Conservation (phyloP, 2,797 vertebrate genomes). For the Thaleichthys pacificus region DNA sequence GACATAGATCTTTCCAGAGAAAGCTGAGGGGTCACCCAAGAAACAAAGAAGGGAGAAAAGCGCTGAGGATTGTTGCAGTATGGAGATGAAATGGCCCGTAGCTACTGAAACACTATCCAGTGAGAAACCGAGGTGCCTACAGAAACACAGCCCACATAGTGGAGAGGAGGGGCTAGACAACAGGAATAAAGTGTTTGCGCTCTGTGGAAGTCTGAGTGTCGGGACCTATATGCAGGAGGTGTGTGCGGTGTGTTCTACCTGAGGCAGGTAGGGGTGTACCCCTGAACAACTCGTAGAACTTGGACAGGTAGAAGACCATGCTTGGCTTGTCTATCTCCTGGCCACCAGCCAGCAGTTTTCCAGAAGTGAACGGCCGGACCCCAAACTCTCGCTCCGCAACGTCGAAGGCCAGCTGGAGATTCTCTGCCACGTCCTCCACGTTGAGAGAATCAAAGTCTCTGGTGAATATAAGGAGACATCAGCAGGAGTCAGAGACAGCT, state of each 20-base stretch:
- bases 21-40: conserved; percentile 11
- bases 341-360: conserved; percentile 76
- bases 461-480: conserved; percentile 14
- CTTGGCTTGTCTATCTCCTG: conserved; percentile 85
- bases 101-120: background rate
- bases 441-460: conserved; percentile 90
- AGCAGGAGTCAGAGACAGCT: background rate
- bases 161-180: background rate
- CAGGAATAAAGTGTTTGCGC: background rate
- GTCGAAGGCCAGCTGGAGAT: conserved; percentile 92
- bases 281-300: conserved; percentile 93
- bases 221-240: too few relatives aligned
- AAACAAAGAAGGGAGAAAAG: conserved; percentile 9
- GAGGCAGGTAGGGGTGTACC: conserved; percentile 82
- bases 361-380: conserved; percentile 83
- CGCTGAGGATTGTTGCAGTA: background rate
- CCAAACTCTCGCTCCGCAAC: conserved; percentile 89
- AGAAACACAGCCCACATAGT: background rate
- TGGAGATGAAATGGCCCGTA: conserved; percentile 1
- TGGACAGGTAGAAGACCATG: conserved; percentile 92
- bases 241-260: conserved; percentile 70
- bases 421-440: conserved; percentile 80
- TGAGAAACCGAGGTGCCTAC: background rate
- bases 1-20: background rate
- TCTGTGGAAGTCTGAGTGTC: background rate